Evolutionary conservation across 2,113 vertebrate species (phyloP), one percentile per base, ranked within the genome.

Genomic region (Embiotoca jacksoni): DNA sequence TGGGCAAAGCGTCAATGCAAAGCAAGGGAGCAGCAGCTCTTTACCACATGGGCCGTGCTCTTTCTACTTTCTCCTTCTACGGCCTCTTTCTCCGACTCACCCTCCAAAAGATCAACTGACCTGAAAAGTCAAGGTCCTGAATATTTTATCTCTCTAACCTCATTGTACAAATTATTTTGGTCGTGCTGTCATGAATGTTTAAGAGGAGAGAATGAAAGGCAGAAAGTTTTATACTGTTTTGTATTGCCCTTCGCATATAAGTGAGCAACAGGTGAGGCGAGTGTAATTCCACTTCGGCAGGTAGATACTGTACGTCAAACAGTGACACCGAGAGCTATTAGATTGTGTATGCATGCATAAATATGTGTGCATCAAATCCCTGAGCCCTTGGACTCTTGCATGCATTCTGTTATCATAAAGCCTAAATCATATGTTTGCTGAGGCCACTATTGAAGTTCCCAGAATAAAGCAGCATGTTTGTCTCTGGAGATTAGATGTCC

Each of bases 1-100:
- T 95, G 95, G 95, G 94, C 96, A 86, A 96, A 94, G 81, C 74
- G 79, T 90, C 88, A 81, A 88, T 79, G 86, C 81, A 84, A 86
- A 84, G 84, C 81, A 68, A 81, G 66, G 81, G 69, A 85, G 83
- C 81, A 57, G 73, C 59, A 35, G 80, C 80, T 93, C 92, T 95
- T 92, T 80, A 89, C 94, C 95, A 92, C 92, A 83, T 90, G 94
- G 59, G 63, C 70, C 53, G 63, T 72, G 67, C 62, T 75, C 57
- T 56, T 75, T 68, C 78, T 63, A 56, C 81, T 64, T 66, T 82
- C 72, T 84, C 65, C 78, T 82, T 77, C 75, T 72, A 15, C 54
- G 62, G 75, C 65, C 47, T 53, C 58, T 80, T 78, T 83, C 71
- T 56, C 50, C 59, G 63, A 32, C 62, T 77, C 41, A 2, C 52